phyloP scores from a whole-genome alignment of 2,797 vertebrate species.

The Sandelia bainsii region DNA sequence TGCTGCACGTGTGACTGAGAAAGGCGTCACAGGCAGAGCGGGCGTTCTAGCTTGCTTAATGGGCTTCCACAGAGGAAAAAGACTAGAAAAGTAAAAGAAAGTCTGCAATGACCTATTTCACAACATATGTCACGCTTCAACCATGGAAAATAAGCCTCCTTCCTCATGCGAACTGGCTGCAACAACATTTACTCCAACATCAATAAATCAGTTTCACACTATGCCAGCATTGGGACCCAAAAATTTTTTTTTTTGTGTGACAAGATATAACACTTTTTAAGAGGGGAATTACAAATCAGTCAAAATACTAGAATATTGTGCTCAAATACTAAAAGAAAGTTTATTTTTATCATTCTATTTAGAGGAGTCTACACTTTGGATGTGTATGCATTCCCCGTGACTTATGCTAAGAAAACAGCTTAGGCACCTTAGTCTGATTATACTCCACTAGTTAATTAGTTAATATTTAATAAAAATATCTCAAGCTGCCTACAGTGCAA shows the following conservation, averaged over 20 bases:
- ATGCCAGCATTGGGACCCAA: constrained; percentile 50
- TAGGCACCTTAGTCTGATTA: constrained; percentile 46
- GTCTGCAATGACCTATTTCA: constrained; percentile 73
- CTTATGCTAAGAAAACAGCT: constrained; percentile 57
- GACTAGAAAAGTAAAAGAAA: constrained; percentile 54
- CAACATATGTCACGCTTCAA: constrained; percentile 68
- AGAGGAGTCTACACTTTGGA: constrained; percentile 30
- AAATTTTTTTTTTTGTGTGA: constrained; percentile 21
- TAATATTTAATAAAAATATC: constrained; percentile 43
- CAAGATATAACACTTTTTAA: constrained; percentile 40
- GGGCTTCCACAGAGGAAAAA: constrained; percentile 64
- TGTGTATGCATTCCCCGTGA: constrained; percentile 28
- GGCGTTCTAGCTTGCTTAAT: constrained; percentile 50
- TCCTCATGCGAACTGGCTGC: constrained; percentile 65
- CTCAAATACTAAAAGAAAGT: constrained; percentile 26
- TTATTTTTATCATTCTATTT: constrained; percentile 62
- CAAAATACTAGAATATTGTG: constrained; percentile 46
- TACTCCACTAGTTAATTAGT: constrained; percentile 51
- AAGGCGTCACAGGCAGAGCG: constrained; percentile 44
- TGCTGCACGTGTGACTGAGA: constrained; percentile 45
- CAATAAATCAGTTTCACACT: constrained; percentile 74
- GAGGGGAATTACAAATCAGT: constrained; percentile 50
- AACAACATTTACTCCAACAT: constrained; percentile 68
- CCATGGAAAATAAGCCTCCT: constrained; percentile 76
- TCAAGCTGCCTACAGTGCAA: constrained; percentile 26